Evolutionary conservation across 1,140 invertebrate genomes (phyloP).

Genomic region (Theocolax elegans): DNA sequence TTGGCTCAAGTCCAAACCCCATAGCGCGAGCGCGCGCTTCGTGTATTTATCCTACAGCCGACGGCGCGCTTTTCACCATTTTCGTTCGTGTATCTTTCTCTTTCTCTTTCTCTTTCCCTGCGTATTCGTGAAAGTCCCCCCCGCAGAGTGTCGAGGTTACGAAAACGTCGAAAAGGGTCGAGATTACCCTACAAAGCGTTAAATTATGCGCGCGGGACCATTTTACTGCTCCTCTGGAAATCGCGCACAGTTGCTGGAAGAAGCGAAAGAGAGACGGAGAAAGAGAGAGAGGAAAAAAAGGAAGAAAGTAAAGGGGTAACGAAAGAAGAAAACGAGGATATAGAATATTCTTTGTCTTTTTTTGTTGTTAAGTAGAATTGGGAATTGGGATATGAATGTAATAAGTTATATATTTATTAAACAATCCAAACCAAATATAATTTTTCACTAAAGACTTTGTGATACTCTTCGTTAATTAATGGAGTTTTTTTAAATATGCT

Average conservation of each 20-base stretch:
- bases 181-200: conserved; percentile 60
- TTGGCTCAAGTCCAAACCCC: conserved; percentile 15
- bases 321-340: too few relatives aligned
- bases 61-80: not conserved
- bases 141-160: too few relatives aligned
- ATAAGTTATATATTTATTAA: too few relatives aligned
- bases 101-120: not conserved
- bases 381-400: too few relatives aligned
- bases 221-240: conserved; percentile 58
- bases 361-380: too few relatives aligned
- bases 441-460: too few relatives aligned
- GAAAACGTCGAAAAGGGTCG: not conserved
- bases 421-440: too few relatives aligned
- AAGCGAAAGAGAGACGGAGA: not conserved
- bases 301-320: not conserved
- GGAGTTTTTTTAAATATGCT: too few relatives aligned
- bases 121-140: too few relatives aligned
- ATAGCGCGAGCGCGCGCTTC: too few relatives aligned
- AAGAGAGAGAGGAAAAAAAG: not conserved
- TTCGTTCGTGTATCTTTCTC: not conserved
- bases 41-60: not conserved
- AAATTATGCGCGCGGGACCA: conserved; percentile 61
- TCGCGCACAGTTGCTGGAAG: conserved; percentile 22
- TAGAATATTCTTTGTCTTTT: too few relatives aligned
- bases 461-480: too few relatives aligned